phyloP scores from a whole-genome alignment of 37 sponge, comb jelly and placozoan genomes.

The Hormiphora californensis region DNA sequence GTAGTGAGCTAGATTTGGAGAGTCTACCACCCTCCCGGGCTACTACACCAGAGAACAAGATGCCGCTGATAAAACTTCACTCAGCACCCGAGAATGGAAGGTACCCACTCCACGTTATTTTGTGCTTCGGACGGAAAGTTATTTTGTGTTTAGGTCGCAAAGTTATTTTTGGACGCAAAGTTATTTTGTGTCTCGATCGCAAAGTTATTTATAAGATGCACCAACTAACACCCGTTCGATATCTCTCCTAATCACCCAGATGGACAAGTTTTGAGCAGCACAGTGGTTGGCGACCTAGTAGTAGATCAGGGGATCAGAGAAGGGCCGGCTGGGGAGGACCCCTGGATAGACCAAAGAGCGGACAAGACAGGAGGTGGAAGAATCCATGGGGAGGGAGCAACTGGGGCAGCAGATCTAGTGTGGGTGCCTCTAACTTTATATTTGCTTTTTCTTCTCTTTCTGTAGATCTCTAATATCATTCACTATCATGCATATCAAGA shows the following conservation, averaged over 20 bases:
- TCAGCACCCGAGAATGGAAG: neutral
- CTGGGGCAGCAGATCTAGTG: neutral
- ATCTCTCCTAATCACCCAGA: too few relatives aligned
- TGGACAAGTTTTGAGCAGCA: constrained; percentile 13
- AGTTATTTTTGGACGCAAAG: too few relatives aligned
- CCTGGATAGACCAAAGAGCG: neutral
- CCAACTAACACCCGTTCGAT: too few relatives aligned
- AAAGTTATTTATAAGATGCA: too few relatives aligned
- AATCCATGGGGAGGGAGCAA: neutral
- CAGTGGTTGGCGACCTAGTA: neutral
- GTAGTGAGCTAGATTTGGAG: neutral
- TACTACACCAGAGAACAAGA: neutral
- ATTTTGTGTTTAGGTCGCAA: too few relatives aligned
- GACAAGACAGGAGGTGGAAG: neutral
- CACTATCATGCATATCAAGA: too few relatives aligned
- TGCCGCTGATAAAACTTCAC: neutral
- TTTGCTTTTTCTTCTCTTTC: too few relatives aligned
- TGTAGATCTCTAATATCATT: too few relatives aligned
- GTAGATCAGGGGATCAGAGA: neutral
- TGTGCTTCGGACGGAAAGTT: too few relatives aligned
- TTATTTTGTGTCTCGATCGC: too few relatives aligned
- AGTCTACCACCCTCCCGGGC: neutral
- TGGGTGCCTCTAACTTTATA: too few relatives aligned
- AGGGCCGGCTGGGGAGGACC: neutral
- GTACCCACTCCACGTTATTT: too few relatives aligned